Evolutionary conservation across 2,113 vertebrate genomes (phyloP).

Genomic region (Ondatra zibethicus): DNA sequence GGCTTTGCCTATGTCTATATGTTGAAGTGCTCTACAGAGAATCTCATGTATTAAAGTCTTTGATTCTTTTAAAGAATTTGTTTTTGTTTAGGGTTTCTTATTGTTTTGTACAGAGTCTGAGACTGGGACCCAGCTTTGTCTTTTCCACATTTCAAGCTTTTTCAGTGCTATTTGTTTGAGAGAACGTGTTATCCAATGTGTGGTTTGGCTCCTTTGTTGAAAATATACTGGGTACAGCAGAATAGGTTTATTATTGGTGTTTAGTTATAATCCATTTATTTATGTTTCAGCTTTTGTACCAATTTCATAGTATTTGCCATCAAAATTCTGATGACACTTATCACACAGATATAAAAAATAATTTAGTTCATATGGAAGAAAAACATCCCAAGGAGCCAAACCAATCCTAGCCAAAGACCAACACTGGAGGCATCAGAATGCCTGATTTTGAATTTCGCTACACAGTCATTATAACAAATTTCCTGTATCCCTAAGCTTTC

Average conservation of each 20-base stretch:
- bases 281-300: neutral
- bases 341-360: neutral
- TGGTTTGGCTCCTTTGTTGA: neutral
- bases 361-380: neutral
- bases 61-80: neutral
- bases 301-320: neutral
- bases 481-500: neutral
- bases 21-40: neutral
- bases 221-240: neutral
- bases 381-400: neutral
- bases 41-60: neutral
- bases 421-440: neutral
- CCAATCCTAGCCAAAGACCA: neutral
- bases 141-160: neutral
- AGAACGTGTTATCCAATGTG: neutral
- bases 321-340: neutral
- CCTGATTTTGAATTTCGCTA: neutral
- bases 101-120: neutral
- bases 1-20: neutral
- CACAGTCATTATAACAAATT: neutral
- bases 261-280: neutral
- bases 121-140: neutral
- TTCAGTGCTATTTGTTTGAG: neutral
- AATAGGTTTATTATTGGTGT: neutral
- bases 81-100: neutral